Evolutionary conservation across 1,140 invertebrate species (phyloP).

Genomic region (Brevipalpus yothersi): DNA sequence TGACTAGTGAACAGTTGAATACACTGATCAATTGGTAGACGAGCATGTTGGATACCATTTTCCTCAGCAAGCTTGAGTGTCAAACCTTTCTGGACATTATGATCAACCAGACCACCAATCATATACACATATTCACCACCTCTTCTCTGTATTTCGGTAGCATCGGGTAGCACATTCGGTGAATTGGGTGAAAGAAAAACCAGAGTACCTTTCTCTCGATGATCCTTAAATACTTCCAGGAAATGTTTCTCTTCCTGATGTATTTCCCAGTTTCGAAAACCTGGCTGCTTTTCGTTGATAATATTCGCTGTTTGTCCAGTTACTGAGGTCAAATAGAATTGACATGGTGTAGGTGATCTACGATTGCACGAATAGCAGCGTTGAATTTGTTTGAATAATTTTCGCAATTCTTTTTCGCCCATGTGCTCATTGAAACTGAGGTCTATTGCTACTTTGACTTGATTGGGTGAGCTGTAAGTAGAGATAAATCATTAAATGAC

Average conservation of each 20-base stretch:
- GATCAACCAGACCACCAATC: slow-evolving; percentile 90
- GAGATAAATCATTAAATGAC: not conserved
- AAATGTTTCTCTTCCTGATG: slow-evolving; percentile 8
- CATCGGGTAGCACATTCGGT: slow-evolving; percentile 40
- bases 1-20: slow-evolving; percentile 76
- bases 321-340: slow-evolving; percentile 66
- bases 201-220: slow-evolving; percentile 37
- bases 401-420: slow-evolving; percentile 36
- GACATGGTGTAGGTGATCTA: slow-evolving; percentile 41
- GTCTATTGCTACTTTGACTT: slow-evolving; percentile 7
- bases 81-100: slow-evolving; percentile 77
- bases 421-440: slow-evolving; percentile 6
- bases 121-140: slow-evolving; percentile 42
- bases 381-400: slow-evolving; percentile 74
- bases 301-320: slow-evolving; percentile 38
- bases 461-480: slow-evolving; percentile 7
- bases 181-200: slow-evolving; percentile 88
- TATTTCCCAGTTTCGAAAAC: slow-evolving; percentile 88
- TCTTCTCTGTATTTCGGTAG: slow-evolving; percentile 38
- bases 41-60: slow-evolving; percentile 50
- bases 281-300: slow-evolving; percentile 35
- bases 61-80: slow-evolving; percentile 54
- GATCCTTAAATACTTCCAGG: slow-evolving; percentile 17
- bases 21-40: slow-evolving; percentile 67
- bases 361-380: slow-evolving; percentile 80